Base-by-base conservation (phyloP, 2,888 invertebrate genomes). In the Rugalucina vietnamica region DNA sequence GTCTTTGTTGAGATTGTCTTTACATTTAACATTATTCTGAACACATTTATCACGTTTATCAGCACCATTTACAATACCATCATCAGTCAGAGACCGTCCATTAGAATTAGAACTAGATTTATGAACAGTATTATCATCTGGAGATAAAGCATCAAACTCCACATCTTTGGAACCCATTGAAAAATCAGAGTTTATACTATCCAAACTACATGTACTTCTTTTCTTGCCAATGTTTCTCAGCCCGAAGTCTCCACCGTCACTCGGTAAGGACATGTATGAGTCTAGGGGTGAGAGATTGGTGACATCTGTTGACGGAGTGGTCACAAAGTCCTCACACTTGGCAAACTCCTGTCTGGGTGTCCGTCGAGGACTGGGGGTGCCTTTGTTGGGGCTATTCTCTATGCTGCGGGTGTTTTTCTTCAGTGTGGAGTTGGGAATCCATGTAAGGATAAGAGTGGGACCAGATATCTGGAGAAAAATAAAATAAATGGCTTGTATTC, bases 401-500 rank as follows among this genome's bases (percentile, higher is more conserved):
- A 95, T 93, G 79, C 94, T 94, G 50, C 91, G 90, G 24, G 98
- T 97, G 93, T 98, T 98, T 95, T 97, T 98, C 87, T 97, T 96
- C 54, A 99, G 95, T 0, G 98, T 97, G 1, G 97, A 96, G 95
- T 99, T 99, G 0, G 99, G 99, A 90, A 99, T 98, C 99, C 99
- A 99, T 85, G 98, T 98, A 1, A 99, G 96, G 89, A 98, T 97
- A 18, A 99, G 95, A 0, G 98, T 98, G 29, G 89, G 97, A 96
- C 94, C 95, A 80, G 93, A 89, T 5, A 91, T 89, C 95, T 95
- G 87, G 21, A 91, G 89, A 57, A 72, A 76, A 89, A n/a, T n/a
- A n/a, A n/a, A n/a, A n/a, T n/a, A n/a, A n/a, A n/a, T n/a, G n/a
- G n/a, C n/a, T n/a, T n/a, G n/a, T n/a, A n/a, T n/a, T n/a, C n/a